phyloP scores from a whole-genome alignment of 1,140 invertebrate species.

The Telenomus remus region DNA sequence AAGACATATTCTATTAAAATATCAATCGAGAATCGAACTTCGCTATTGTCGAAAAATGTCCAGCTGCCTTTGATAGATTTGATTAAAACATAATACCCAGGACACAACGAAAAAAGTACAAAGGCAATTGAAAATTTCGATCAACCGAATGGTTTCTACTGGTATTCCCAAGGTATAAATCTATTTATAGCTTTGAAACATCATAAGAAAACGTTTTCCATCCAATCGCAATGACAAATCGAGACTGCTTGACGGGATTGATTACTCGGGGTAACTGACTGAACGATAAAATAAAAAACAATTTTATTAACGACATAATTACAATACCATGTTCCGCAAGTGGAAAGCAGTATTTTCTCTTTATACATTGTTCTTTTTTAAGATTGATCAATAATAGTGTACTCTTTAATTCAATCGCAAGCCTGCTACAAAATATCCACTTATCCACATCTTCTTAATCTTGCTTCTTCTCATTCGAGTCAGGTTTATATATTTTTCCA shows the following conservation, averaged over 20 bases:
- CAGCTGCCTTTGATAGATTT: too few relatives aligned
- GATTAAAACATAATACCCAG: too few relatives aligned
- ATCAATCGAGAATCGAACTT: too few relatives aligned
- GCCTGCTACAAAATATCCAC: constrained; percentile 65
- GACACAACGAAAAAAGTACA: too few relatives aligned
- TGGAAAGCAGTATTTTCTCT: constrained; percentile 68
- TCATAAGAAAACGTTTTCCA: too few relatives aligned
- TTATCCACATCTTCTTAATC: constrained; percentile 44
- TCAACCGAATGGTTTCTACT: too few relatives aligned
- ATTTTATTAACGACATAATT: constrained; percentile 74
- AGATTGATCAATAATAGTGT: constrained; percentile 62
- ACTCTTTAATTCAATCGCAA: constrained; percentile 65
- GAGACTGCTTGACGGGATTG: neutral
- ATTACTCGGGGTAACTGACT: constrained; percentile 30
- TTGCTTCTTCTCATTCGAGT: constrained; percentile 12
- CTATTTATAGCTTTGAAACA: too few relatives aligned
- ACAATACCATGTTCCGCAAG: constrained; percentile 70
- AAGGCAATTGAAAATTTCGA: too few relatives aligned
- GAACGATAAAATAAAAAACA: constrained; percentile 71
- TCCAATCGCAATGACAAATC: too few relatives aligned
- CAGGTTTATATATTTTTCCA: constrained; percentile 31
- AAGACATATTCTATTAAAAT: too few relatives aligned
- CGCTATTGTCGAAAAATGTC: too few relatives aligned
- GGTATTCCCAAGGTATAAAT: too few relatives aligned
- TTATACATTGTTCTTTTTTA: constrained; percentile 63